Evolutionary conservation across 2,113 vertebrate species (phyloP).

Genomic region (Brachypteracias leptosomus): DNA sequence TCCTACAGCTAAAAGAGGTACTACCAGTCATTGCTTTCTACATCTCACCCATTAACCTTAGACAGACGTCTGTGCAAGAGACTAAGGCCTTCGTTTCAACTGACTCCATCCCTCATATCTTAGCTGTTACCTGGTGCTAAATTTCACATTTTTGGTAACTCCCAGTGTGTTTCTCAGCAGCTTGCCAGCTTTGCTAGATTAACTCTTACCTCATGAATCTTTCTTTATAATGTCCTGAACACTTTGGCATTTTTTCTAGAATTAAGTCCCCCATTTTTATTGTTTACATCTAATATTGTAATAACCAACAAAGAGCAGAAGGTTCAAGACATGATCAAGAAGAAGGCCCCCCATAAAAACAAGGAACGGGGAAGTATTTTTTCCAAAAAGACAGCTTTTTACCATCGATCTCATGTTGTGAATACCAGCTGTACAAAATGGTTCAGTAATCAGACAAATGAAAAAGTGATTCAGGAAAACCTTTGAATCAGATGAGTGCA

Average conservation of each 20-base stretch:
- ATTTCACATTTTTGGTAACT: not conserved
- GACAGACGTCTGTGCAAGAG: not conserved
- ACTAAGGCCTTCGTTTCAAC: not conserved
- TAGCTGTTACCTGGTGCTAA: not conserved
- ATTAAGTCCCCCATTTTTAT: not conserved
- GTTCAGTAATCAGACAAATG: not conserved
- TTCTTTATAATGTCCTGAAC: not conserved
- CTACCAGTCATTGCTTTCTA: not conserved
- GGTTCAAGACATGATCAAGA: not conserved
- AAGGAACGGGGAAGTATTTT: not conserved
- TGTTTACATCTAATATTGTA: not conserved
- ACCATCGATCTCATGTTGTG: not conserved
- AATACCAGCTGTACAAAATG: not conserved
- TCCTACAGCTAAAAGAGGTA: not conserved
- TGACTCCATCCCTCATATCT: not conserved
- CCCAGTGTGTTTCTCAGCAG: not conserved
- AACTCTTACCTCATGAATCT: not conserved
- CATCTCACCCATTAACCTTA: not conserved
- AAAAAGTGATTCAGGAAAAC: not conserved
- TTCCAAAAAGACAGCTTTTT: not conserved
- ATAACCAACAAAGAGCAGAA: not conserved
- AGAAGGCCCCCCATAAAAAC: not conserved
- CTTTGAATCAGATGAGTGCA: not conserved
- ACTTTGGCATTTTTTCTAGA: not conserved
- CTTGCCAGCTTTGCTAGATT: not conserved